A percentile compares a stretch with the other conserved stretches of the same genome.
phyloP scores from a whole-genome alignment of 92 coral and sea anemone species.

The Heteractis magnifica region DNA sequence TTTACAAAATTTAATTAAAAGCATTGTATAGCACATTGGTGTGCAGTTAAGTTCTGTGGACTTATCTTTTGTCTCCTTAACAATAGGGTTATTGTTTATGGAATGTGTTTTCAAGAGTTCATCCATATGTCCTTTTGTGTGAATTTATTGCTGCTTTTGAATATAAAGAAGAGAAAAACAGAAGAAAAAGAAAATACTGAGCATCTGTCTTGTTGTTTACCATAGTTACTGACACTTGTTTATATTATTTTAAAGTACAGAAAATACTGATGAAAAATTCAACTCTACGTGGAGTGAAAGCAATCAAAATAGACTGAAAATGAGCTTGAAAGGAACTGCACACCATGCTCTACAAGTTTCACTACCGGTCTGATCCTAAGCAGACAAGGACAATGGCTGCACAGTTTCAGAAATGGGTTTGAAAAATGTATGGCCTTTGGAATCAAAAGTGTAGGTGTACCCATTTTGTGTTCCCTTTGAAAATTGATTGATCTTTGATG shows the following conservation, averaged over 20 bases:
- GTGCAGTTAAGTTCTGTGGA: too few relatives aligned
- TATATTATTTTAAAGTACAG: background rate
- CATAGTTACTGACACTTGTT: background rate
- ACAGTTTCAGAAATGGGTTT: slow-evolving; percentile 70
- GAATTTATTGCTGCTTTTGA: background rate
- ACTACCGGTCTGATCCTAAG: slow-evolving; percentile 16
- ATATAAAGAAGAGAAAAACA: background rate
- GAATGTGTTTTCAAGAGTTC: background rate
- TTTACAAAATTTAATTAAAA: too few relatives aligned
- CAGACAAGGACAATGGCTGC: slow-evolving; percentile 64
- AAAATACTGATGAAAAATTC: background rate
- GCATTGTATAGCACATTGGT: too few relatives aligned
- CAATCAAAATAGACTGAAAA: background rate
- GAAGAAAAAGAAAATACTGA: background rate
- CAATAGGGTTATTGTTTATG: background rate
- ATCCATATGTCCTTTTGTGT: background rate
- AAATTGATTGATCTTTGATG: slow-evolving; percentile 77
- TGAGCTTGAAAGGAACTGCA: background rate
- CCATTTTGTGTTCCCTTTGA: slow-evolving; percentile 62
- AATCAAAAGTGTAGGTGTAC: slow-evolving; percentile 67
- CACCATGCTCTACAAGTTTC: slow-evolving; percentile 20
- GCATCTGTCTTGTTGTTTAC: background rate
- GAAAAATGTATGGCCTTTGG: slow-evolving; percentile 85
- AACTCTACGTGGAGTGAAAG: background rate
- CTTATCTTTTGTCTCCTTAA: background rate